Conservation (phyloP, 2,888 invertebrate species). For the Melanargia galathea region DNA sequence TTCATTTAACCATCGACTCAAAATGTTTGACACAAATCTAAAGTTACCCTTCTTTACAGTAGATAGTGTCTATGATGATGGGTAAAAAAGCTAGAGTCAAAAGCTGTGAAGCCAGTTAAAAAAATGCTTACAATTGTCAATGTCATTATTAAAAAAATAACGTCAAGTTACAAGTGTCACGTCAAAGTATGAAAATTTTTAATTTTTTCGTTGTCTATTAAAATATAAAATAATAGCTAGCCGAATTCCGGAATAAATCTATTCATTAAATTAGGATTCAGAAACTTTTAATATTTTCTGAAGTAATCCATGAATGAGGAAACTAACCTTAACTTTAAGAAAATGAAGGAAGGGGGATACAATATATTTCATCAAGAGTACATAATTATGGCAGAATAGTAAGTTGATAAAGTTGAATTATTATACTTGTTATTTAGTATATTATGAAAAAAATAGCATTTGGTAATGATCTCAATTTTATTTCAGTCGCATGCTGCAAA, state of each 20-base stretch:
- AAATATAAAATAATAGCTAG: too few species aligned
- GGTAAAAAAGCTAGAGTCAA: too few species aligned
- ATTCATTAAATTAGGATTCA: not conserved
- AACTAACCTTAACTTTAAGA: slow-evolving; percentile 68
- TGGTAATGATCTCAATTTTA: not conserved
- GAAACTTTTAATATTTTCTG: not conserved
- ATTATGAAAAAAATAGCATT: not conserved
- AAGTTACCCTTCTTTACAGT: too few species aligned
- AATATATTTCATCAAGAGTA: slow-evolving; percentile 93
- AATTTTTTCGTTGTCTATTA: too few species aligned
- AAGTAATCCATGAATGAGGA: slow-evolving; percentile 61
- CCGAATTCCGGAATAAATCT: not conserved
- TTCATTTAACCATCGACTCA: too few species aligned
- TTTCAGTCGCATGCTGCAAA: slow-evolving; percentile 91
- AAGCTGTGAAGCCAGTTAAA: too few species aligned
- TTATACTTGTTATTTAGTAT: not conserved
- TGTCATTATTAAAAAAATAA: too few species aligned
- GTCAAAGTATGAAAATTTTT: too few species aligned
- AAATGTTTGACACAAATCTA: too few species aligned
- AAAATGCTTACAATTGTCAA: too few species aligned
- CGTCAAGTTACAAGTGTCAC: too few species aligned
- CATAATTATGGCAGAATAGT: slow-evolving; percentile 96
- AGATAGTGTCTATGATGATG: too few species aligned
- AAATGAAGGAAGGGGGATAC: slow-evolving; percentile 85
- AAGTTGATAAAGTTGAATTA: slow-evolving; percentile 67